Evolutionary conservation across 2,888 invertebrate species (phyloP).

Genomic region (Dermolepida albohirtum): DNA sequence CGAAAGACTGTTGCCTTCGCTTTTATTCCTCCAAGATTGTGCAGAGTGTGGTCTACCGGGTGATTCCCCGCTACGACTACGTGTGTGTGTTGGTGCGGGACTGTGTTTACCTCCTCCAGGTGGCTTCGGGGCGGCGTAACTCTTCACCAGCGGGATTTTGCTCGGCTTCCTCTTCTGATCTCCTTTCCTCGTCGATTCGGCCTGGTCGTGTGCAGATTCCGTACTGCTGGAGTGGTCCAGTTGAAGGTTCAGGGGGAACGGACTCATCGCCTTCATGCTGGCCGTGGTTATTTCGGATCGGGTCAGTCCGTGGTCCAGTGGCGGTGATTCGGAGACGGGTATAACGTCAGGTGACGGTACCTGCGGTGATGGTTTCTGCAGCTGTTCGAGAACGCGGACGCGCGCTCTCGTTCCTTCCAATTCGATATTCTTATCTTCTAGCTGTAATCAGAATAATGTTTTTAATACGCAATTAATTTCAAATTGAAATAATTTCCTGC

Average conservation of each 20-base stretch:
- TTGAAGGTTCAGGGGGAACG: constrained; percentile 66
- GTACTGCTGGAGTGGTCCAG: constrained; percentile 74
- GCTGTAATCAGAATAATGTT: constrained; percentile 66
- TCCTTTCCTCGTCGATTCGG: constrained; percentile 61
- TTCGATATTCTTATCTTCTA: constrained; percentile 86
- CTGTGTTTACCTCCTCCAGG: constrained; percentile 60
- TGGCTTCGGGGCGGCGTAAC: constrained; percentile 74
- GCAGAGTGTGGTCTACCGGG: constrained; percentile 69
- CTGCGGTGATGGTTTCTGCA: constrained; percentile 58
- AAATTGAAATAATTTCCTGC: too few species aligned
- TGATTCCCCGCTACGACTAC: constrained; percentile 65
- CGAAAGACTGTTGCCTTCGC: constrained; percentile 59
- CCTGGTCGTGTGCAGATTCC: constrained; percentile 73
- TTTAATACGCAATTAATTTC: too few species aligned
- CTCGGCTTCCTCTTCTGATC: constrained; percentile 68
- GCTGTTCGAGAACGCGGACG: constrained; percentile 78
- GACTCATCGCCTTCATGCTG: constrained; percentile 72
- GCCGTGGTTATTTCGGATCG: constrained; percentile 66
- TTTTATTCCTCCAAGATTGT: constrained; percentile 64
- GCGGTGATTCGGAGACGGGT: constrained; percentile 63
- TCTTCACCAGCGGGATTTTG: constrained; percentile 76
- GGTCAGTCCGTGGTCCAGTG: constrained; percentile 64
- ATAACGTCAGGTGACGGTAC: constrained; percentile 62
- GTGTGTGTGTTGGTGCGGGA: constrained; percentile 51
- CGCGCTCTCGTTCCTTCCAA: constrained; percentile 84